Evolutionary conservation across 1,140 invertebrate species (phyloP), one percentile per base, ranked within the genome.

Genomic region (Cotesia glomerata): DNA sequence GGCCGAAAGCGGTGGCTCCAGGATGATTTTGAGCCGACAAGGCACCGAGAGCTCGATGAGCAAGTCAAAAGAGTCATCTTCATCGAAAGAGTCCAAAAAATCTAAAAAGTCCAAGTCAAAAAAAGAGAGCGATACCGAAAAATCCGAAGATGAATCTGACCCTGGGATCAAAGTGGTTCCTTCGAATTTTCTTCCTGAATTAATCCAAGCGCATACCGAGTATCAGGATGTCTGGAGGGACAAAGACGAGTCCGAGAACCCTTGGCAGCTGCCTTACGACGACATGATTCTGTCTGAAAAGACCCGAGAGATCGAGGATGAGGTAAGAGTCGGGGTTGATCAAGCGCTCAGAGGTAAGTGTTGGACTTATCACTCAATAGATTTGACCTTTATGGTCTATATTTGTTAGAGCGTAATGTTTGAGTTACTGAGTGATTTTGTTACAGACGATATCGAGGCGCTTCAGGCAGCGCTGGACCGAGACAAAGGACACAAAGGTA

Each of bases 1-100:
- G n/a, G 94, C 93, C 68, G 95, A 97, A 82, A 92, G 93, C 78
- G 95, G 95, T 16, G 95, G 95, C 1, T 97, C 95, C 1, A 88
- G 92, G 73, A 87, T 93, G 39, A 92, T 97, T 81, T 95, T 96
- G 76, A 94, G 92, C 77, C 86, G 92, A 78, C 92, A 91, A 84
- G 91, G 90, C 13, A 91, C 91, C 0, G 92, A 93, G 67, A 93
- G 92, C 82, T 92, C 93, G 75, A 84, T 93, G 1, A 94, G 93
- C 75, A 93, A 94, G 81, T 93, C 92, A 0, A 93, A 93, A 0
- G 91, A 72, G 45, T 72, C 90, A 0, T 84, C 90, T 3, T 94
- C 93, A 2, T 95, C 94, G 63, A 93, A 91, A 78, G 93, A 93
- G 69, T 94, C 93, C 0, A 94, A 93, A 77, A 90, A 89, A 76